Conservation (phyloP, 2,888 invertebrate species). For the Dynastes maya region DNA sequence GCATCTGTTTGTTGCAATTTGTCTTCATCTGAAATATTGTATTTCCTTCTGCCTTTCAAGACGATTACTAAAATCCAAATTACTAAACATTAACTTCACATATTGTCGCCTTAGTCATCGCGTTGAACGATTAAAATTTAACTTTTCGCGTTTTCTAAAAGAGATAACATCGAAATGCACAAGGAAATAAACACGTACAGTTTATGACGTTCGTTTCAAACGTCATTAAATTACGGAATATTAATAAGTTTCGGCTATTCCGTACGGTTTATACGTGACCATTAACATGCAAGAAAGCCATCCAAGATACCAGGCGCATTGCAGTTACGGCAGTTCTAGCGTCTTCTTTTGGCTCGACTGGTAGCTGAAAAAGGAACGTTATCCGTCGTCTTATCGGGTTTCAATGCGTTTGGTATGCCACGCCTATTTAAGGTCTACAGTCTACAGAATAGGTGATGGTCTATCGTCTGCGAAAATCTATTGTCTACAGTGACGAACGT, state of each 20-base stretch:
- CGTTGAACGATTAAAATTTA: neutral
- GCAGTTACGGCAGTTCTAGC: constrained; percentile 19
- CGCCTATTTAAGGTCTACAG: constrained; percentile 12
- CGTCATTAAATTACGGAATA: constrained; percentile 17
- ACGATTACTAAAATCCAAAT: no score
- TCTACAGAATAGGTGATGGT: neutral
- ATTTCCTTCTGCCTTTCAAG: no score
- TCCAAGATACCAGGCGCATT: neutral
- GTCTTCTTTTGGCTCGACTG: constrained; percentile 9
- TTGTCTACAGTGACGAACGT: constrained; percentile 1
- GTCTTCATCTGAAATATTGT: no score
- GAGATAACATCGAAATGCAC: neutral
- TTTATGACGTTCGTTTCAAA: neutral
- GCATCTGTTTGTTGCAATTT: no score
- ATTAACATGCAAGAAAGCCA: constrained; percentile 13
- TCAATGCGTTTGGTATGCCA: constrained; percentile 6
- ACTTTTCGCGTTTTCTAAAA: neutral
- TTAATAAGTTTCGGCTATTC: constrained; percentile 21
- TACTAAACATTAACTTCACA: no score
- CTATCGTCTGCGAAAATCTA: constrained; percentile 14
- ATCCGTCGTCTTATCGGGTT: constrained; percentile 25
- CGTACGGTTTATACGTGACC: constrained; percentile 34
- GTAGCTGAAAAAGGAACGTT: constrained; percentile 20
- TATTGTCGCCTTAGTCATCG: neutral
- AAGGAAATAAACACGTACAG: no score